Percentiles rank a stretch among this genome's conserved stretches.
phyloP scores from a whole-genome alignment of 2,888 invertebrate genomes.

The Oscheius sp. region DNA sequence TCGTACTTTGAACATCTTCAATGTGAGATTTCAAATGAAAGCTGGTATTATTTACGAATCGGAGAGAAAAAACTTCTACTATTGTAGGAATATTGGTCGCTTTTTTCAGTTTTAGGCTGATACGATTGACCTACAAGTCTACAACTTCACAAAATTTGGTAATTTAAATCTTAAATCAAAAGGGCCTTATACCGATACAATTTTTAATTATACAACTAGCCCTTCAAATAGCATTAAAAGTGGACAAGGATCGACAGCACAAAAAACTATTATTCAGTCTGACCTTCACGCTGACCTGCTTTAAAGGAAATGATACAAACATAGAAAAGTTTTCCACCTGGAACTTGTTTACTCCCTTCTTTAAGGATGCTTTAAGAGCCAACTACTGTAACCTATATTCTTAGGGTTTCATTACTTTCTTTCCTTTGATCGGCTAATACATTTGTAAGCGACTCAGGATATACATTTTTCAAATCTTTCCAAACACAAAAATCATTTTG shows the following conservation, averaged over 20 bases:
- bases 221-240: slow-evolving; percentile 77
- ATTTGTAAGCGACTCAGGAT: no score
- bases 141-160: slow-evolving; percentile 35
- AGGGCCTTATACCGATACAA: slow-evolving; percentile 77
- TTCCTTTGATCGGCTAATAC: no score
- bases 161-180: slow-evolving; percentile 71
- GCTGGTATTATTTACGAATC: neutral
- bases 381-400: no score
- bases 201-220: slow-evolving; percentile 77
- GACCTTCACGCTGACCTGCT: slow-evolving; percentile 40
- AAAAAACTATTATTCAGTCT: no score
- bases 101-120: neutral
- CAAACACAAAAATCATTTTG: no score
- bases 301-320: slow-evolving; percentile 30
- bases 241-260: no score
- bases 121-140: neutral
- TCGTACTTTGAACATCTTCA: slow-evolving; percentile 6
- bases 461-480: no score
- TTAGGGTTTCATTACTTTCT: no score
- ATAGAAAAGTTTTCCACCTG: slow-evolving; percentile 34
- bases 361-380: no score
- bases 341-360: no score
- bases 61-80: neutral
- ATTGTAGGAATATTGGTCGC: neutral
- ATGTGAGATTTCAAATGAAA: neutral